Conservation (phyloP, 2,113 vertebrate species). For the Benitochromis conjunctus region DNA sequence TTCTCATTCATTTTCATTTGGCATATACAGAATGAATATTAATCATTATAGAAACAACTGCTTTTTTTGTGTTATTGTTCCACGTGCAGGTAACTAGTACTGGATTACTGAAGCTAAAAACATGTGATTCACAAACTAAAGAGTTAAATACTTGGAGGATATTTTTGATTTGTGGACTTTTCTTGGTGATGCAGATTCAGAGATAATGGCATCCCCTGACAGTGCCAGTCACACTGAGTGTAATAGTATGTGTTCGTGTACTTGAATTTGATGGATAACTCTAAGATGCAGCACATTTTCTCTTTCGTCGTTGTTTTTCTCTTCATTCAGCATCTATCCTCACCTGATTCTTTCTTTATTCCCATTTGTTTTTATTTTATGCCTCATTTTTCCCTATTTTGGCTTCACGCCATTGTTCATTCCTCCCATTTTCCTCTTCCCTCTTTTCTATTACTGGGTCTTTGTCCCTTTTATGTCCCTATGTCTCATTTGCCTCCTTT, state of each 20-base stretch:
- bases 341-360: not conserved
- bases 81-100: not conserved
- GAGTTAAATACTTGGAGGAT: not conserved
- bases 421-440: not conserved
- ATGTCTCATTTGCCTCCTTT: not conserved
- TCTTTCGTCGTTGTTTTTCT: not conserved
- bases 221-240: not conserved
- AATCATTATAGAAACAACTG: rapidly evolving
- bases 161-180: not conserved
- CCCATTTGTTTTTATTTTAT: not conserved
- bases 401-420: not conserved
- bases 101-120: not conserved
- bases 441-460: not conserved
- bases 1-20: not conserved
- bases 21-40: not conserved
- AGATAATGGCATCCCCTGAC: not conserved
- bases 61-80: rapidly evolving
- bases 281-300: not conserved
- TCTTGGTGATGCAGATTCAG: not conserved
- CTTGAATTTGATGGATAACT: not conserved
- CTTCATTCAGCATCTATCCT: too few species aligned
- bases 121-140: not conserved
- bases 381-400: not conserved
- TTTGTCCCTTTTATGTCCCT: not conserved
- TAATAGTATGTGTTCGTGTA: not conserved